A percentile compares a stretch with the other conserved stretches of the same genome.
Conservation (phyloP, 2,797 vertebrate genomes). For the Propithecus perrieri region DNA sequence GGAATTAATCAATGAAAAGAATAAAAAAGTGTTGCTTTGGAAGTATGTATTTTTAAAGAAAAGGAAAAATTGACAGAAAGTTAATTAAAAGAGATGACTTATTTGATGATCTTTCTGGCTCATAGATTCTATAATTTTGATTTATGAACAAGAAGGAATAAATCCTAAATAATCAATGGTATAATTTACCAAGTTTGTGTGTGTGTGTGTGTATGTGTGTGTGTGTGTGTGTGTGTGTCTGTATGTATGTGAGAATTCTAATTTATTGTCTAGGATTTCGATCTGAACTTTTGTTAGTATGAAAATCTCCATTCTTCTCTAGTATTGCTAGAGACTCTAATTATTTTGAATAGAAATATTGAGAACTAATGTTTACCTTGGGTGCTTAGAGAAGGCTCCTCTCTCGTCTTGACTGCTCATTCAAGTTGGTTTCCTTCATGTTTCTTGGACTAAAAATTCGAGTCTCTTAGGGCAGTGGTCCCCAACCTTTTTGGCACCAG, state of each 20-base stretch:
- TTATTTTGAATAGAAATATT: not conserved
- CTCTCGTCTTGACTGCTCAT: not conserved
- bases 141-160: not conserved
- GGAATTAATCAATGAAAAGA: conserved; percentile 53
- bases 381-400: not conserved
- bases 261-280: not conserved
- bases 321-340: not conserved
- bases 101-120: not conserved
- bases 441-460: not conserved
- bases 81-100: not conserved
- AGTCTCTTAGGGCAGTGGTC: not conserved
- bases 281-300: not conserved
- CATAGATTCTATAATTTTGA: not conserved
- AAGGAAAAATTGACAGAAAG: not conserved
- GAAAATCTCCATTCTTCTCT: not conserved
- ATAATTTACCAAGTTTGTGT: not conserved
- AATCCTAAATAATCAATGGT: not conserved
- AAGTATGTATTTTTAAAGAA: not conserved
- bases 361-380: not conserved
- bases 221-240: not conserved
- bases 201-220: not conserved
- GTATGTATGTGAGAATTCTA: not conserved
- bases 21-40: not conserved
- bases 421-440: not conserved
- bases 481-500: too few relatives aligned